These are phyloP conservation scores for Hydrozoanthus tunicans DNA, from an alignment of 64 coral and sea anemone genomes.

Conservation along the genomic window DNA sequence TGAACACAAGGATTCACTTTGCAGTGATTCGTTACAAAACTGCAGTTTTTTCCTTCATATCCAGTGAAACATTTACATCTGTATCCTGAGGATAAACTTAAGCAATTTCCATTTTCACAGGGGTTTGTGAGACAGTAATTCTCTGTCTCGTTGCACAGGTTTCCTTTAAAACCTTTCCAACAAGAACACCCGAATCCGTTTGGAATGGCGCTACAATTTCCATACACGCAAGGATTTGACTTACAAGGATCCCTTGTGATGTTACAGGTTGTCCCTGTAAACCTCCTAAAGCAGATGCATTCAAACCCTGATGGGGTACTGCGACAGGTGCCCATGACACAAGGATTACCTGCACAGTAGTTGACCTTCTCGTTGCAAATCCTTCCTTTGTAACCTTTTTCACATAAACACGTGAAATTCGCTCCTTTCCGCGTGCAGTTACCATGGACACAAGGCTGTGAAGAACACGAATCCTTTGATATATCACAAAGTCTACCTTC, in stretches of 20 bases:
- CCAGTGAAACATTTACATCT: slow-evolving; percentile 3
- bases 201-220: slow-evolving; percentile 25
- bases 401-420: slow-evolving; percentile 61
- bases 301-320: slow-evolving; percentile 22
- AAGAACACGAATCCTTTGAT: slow-evolving; percentile 36
- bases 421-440: slow-evolving; percentile 4
- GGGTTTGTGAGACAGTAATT: slow-evolving; percentile 30
- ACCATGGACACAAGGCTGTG: slow-evolving; percentile 53
- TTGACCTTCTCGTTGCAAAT: slow-evolving; percentile 13
- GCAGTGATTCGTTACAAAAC: neutral
- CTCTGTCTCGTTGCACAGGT: slow-evolving; percentile 25
- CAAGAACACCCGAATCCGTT: slow-evolving; percentile 29
- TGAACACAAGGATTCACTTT: slow-evolving; percentile 8
- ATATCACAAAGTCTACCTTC: slow-evolving; percentile 61
- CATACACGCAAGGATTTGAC: slow-evolving; percentile 10
- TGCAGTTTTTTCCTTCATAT: slow-evolving; percentile 43
- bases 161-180: slow-evolving; percentile 27
- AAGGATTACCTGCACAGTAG: slow-evolving; percentile 19
- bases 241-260: neutral
- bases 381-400: slow-evolving; percentile 12
- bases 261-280: slow-evolving; percentile 12
- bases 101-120: slow-evolving; percentile 43
- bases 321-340: slow-evolving; percentile 25
- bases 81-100: slow-evolving; percentile 3
- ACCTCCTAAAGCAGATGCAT: slow-evolving; percentile 26